Evolutionary conservation across 2,888 invertebrate genomes (phyloP).

Genomic region (Agapostemon virescens): DNA sequence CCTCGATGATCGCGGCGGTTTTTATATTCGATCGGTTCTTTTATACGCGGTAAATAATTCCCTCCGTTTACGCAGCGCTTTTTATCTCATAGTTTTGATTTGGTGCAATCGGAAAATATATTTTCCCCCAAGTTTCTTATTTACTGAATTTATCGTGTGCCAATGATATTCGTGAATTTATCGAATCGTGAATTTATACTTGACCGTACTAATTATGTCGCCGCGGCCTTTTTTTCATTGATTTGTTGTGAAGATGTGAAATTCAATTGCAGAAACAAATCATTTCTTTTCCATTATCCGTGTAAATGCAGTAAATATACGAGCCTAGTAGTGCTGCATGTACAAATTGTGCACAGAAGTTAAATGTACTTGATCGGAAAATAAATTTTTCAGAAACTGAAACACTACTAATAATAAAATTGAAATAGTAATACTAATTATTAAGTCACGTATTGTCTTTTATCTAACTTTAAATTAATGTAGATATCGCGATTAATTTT

Average conservation of each 20-base stretch:
- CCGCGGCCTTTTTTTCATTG: background rate
- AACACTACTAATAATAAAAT: too few relatives aligned
- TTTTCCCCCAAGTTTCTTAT: background rate
- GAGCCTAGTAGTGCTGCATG: background rate
- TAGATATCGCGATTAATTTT: too few relatives aligned
- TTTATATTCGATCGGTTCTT: background rate
- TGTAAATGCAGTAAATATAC: background rate
- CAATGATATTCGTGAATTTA: background rate
- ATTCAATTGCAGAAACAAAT: too few relatives aligned
- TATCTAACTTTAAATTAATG: too few relatives aligned
- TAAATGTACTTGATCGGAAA: too few relatives aligned
- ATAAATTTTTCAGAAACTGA: too few relatives aligned
- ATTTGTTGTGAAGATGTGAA: background rate
- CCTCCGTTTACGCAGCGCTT: background rate
- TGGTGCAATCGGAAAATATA: background rate
- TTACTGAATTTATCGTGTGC: background rate
- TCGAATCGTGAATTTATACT: background rate
- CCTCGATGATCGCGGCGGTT: background rate
- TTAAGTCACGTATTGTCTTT: too few relatives aligned
- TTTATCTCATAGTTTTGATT: background rate
- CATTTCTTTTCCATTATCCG: background rate
- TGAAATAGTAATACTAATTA: too few relatives aligned
- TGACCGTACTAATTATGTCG: background rate
- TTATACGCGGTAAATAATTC: background rate
- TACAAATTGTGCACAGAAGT: too few relatives aligned